A percentile compares a stretch with the other conserved stretches of the same genome.
These are phyloP conservation scores for Crioceris asparagi DNA, from an alignment of 2,888 invertebrate species.

Conservation along the genomic window DNA sequence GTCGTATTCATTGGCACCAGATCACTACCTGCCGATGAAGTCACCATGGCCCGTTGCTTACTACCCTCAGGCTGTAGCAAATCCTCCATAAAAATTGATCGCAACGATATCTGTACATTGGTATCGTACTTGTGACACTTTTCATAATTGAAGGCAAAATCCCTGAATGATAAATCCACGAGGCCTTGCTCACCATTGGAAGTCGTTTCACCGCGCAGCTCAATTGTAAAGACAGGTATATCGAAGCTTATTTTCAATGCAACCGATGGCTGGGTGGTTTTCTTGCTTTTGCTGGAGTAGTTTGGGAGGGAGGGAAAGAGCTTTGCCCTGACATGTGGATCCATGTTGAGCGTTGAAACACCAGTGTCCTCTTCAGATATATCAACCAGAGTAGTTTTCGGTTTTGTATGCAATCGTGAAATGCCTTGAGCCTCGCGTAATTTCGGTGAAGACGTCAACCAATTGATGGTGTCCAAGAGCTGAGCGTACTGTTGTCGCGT, in stretches of 20 bases:
- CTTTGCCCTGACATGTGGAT: constrained; percentile 52
- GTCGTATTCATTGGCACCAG: constrained; percentile 33
- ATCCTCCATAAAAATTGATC: constrained; percentile 86
- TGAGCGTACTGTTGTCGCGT: constrained; percentile 85
- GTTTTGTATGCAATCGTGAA: constrained; percentile 19
- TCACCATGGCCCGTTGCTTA: constrained; percentile 74
- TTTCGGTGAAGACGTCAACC: constrained; percentile 32
- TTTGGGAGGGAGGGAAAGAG: constrained; percentile 33
- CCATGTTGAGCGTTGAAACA: constrained; percentile 46
- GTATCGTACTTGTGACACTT: constrained; percentile 58
- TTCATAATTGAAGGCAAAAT: constrained; percentile 68
- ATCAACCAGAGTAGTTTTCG: constrained; percentile 27
- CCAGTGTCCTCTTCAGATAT: constrained; percentile 40
- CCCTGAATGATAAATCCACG: constrained; percentile 76
- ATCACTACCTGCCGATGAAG: constrained; percentile 41
- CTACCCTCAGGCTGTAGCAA: constrained; percentile 60
- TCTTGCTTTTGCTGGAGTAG: constrained; percentile 8
- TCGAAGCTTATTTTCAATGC: constrained; percentile 51
- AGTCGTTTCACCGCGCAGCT: constrained; percentile 60
- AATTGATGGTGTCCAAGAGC: constrained; percentile 59
- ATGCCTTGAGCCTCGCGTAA: constrained; percentile 32
- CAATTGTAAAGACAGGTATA: constrained; percentile 62
- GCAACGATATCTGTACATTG: constrained; percentile 65
- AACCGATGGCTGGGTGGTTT: constrained; percentile 7
- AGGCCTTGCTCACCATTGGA: constrained; percentile 57